A percentile compares a stretch with the other conserved stretches of the same genome.
These are phyloP conservation scores for Bimastos eiseni DNA, from an alignment of 2,888 invertebrate species.

Conservation along the genomic window DNA sequence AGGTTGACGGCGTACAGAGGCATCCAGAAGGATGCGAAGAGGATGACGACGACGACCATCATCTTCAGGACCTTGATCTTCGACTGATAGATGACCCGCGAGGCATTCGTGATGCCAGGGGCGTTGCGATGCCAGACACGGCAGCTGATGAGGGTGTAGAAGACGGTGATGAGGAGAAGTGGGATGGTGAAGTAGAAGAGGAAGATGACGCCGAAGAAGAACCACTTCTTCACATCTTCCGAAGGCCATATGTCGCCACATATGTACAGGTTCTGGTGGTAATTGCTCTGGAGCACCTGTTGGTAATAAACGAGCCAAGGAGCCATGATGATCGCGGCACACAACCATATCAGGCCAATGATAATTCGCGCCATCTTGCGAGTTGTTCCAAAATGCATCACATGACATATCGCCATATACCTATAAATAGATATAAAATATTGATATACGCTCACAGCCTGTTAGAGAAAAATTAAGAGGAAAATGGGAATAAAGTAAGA, in stretches of 20 bases:
- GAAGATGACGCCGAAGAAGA: conserved; percentile 85
- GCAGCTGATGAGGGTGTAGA: conserved; percentile 80
- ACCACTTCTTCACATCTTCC: conserved; percentile 66
- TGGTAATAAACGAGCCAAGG: conserved; percentile 91
- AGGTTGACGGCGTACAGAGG: conserved; percentile 88
- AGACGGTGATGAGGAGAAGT: conserved; percentile 85
- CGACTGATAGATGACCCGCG: conserved; percentile 72
- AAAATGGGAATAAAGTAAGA: neutral
- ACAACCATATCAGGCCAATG: conserved; percentile 86
- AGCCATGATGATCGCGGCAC: conserved; percentile 80
- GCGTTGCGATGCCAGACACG: conserved; percentile 77
- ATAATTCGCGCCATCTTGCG: conserved; percentile 83
- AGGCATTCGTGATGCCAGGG: conserved; percentile 71
- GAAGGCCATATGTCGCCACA: conserved; percentile 66
- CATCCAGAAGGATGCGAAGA: conserved; percentile 91
- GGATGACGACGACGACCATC: conserved; percentile 86
- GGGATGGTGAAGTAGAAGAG: conserved; percentile 88
- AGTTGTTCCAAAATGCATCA: conserved; percentile 85
- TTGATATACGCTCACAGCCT: neutral
- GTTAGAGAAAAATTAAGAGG: neutral
- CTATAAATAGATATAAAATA: conserved; percentile 57
- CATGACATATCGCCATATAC: conserved; percentile 93
- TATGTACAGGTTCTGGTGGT: conserved; percentile 26
- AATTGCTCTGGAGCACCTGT: conserved; percentile 37
- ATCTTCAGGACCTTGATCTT: conserved; percentile 85